These are phyloP conservation scores for Drosophila incognita DNA, from an alignment of 2,888 invertebrate species.

Conservation along the genomic window DNA sequence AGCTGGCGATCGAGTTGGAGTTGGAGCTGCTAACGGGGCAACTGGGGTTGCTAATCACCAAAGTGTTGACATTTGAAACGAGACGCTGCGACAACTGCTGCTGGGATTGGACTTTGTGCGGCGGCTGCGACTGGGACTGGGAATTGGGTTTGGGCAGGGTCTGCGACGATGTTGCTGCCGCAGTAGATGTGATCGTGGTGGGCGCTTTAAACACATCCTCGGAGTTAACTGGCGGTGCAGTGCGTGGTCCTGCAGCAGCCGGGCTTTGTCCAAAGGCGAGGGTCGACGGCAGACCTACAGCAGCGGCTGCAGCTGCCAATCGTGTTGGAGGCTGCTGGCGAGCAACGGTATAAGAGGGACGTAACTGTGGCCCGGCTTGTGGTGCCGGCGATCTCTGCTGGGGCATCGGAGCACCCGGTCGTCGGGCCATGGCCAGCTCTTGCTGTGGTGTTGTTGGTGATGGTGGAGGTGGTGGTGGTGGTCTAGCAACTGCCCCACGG, in stretches of 20 bases:
- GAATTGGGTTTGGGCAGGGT: not conserved
- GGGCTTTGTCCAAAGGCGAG: not conserved
- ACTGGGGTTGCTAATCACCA: conserved; percentile 40
- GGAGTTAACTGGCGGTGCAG: not conserved
- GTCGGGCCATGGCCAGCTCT: conserved; percentile 29
- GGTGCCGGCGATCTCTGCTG: not conserved
- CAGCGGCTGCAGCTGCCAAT: not conserved
- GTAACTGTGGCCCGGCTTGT: not conserved
- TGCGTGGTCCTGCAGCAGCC: not conserved
- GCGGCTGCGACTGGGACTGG: not conserved
- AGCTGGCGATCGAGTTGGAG: not conserved
- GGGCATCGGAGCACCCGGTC: conserved; percentile 1
- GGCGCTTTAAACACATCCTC: not conserved
- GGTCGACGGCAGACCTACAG: not conserved
- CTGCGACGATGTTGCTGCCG: not conserved
- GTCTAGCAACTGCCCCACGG: not conserved
- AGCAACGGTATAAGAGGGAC: not conserved
- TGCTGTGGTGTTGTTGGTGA: not conserved
- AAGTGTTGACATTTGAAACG: conserved; percentile 21
- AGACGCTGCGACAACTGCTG: conserved; percentile 11
- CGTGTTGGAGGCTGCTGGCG: conserved; percentile 13
- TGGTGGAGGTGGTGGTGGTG: not conserved
- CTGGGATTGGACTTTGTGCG: not conserved
- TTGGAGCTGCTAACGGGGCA: not conserved
- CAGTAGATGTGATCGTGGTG: not conserved